A percentile compares a stretch with the other conserved stretches of the same genome.
Conservation (phyloP, 2,888 invertebrate genomes). For the Drosophila monieri region DNA sequence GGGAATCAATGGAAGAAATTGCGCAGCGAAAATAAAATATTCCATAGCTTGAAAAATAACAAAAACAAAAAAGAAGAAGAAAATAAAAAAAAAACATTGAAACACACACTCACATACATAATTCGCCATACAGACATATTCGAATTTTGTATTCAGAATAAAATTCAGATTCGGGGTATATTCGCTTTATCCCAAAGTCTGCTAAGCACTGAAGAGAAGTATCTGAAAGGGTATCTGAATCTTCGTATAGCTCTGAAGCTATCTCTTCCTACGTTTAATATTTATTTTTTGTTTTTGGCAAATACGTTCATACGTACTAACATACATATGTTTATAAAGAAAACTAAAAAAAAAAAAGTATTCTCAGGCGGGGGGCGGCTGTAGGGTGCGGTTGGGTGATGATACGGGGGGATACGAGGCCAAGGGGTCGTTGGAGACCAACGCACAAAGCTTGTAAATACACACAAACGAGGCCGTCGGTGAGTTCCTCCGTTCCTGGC, state of each 20-base stretch:
- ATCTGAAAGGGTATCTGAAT: neutral
- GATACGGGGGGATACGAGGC: conserved; percentile 9
- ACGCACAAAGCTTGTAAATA: conserved; percentile 67
- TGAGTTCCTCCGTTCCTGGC: conserved; percentile 3
- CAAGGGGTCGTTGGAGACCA: conserved; percentile 52
- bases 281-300: conserved; percentile 19
- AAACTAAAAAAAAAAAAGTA: neutral
- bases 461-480: conserved; percentile 8
- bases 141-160: conserved; percentile 44
- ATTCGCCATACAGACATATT: conserved; percentile 27
- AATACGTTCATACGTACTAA: conserved; percentile 6
- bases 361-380: conserved; percentile 17
- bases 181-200: neutral
- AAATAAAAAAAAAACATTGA: conserved; percentile 52
- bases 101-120: conserved; percentile 32
- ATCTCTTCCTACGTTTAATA: neutral
- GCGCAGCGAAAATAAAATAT: conserved; percentile 71
- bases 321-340: conserved; percentile 55
- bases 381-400: neutral
- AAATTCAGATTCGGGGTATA: conserved; percentile 44
- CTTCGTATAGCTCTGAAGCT: neutral
- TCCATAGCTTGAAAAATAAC: conserved; percentile 56
- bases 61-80: conserved; percentile 16
- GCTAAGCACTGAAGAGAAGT: neutral
- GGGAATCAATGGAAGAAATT: conserved; percentile 72